phyloP scores from a whole-genome alignment of 23 tunicate genomes.

The Styela clava region DNA sequence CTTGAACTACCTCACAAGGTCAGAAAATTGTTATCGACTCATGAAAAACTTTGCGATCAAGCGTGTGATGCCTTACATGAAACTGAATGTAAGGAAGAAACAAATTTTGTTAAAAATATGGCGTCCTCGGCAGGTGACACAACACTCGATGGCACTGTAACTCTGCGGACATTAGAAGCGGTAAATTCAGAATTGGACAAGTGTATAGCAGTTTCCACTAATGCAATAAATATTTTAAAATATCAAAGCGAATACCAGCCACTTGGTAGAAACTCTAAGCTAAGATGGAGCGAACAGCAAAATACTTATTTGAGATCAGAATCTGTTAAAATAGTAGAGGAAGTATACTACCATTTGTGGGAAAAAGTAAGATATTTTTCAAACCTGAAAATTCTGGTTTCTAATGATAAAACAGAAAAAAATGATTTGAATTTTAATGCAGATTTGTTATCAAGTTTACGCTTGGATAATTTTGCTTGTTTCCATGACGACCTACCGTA shows the following conservation, averaged over 20 bases:
- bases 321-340: not conserved
- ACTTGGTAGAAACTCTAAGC: not conserved
- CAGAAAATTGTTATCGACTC: constrained; percentile 1
- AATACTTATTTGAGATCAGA: not conserved
- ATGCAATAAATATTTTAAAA: not conserved
- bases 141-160: not conserved
- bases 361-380: not conserved
- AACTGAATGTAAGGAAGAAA: not conserved
- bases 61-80: not conserved
- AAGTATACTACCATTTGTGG: not conserved
- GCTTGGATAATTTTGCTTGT: not conserved
- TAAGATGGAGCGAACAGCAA: constrained; percentile 1
- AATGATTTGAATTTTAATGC: not conserved
- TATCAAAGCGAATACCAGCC: not conserved
- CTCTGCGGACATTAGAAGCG: not conserved
- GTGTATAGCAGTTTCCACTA: constrained; percentile 2
- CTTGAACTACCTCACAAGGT: constrained; percentile 8
- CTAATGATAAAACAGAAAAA: not conserved
- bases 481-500: not conserved
- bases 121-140: not conserved
- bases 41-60: constrained; percentile 5
- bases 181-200: not conserved
- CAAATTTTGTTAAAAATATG: not conserved
- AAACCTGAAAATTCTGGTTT: not conserved
- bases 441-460: not conserved